phyloP scores from a whole-genome alignment of 2,888 invertebrate species.

The Caenorhabditis sp. region DNA sequence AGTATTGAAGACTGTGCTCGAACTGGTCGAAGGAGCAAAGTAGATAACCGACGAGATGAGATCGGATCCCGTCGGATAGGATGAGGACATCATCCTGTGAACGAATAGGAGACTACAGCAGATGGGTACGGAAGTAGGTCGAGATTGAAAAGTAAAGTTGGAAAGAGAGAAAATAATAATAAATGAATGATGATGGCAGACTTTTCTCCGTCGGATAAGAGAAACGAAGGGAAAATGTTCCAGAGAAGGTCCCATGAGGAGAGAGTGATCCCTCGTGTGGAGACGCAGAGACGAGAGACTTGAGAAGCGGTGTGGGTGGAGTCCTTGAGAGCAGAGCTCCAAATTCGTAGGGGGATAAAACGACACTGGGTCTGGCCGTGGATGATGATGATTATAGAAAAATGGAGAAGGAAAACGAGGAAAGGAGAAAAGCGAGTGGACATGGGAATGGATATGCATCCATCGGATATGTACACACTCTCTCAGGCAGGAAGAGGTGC shows the following conservation, averaged over 20 bases:
- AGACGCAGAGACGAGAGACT: conserved; percentile 31
- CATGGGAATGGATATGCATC: conserved; percentile 32
- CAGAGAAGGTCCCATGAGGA: conserved; percentile 22
- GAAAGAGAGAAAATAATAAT: conserved; percentile 5
- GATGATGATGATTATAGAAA: conserved; percentile 43
- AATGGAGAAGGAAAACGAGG: conserved; percentile 21
- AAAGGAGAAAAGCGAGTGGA: conserved; percentile 30
- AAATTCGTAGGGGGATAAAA: conserved; percentile 39
- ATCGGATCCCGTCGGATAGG: conserved; percentile 52
- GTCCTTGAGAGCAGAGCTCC: no score
- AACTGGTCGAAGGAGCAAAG: conserved; percentile 38
- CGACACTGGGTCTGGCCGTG: neutral
- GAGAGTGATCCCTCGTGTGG: conserved; percentile 16
- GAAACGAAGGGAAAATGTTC: conserved; percentile 16
- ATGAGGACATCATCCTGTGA: conserved; percentile 50
- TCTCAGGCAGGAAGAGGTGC: conserved; percentile 11
- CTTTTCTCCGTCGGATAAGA: conserved; percentile 1
- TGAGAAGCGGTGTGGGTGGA: conserved; percentile 36
- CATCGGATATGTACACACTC: conserved; percentile 22
- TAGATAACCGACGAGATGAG: conserved; percentile 56
- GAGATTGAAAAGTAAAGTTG: neutral
- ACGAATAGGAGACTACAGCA: no score
- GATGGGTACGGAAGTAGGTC: neutral
- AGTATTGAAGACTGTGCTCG: conserved; percentile 40
- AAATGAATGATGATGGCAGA: conserved; percentile 14